phyloP scores from a whole-genome alignment of 2,113 vertebrate genomes.

The Chroicocephalus ridibundus region DNA sequence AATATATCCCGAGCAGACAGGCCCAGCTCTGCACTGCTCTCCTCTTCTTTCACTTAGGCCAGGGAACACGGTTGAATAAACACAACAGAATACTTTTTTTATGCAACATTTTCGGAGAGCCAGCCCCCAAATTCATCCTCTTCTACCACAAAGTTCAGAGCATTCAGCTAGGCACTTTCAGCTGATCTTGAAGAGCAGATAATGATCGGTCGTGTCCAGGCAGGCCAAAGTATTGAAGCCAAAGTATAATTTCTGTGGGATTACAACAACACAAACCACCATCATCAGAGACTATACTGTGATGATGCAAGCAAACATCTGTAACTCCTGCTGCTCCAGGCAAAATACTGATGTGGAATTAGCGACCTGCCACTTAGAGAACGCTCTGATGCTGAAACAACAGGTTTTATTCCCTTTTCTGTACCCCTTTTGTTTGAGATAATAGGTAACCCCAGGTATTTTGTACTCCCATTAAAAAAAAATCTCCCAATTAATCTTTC shows the following conservation, averaged over 20 bases:
- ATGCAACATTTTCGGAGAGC: not conserved
- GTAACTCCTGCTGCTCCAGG: conserved; percentile 44
- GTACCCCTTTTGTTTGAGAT: not conserved
- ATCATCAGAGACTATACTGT: not conserved
- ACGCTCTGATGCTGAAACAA: not conserved
- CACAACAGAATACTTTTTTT: not conserved
- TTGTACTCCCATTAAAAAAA: not conserved
- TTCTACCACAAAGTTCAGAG: not conserved
- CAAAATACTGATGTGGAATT: not conserved
- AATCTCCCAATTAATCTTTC: not conserved
- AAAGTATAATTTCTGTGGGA: conserved; percentile 41
- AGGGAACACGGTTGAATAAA: not conserved
- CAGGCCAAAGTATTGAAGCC: conserved; percentile 5
- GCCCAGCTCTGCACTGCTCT: not conserved
- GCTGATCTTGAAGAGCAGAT: conserved; percentile 33
- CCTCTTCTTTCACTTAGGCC: not conserved
- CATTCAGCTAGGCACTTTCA: not conserved
- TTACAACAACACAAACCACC: conserved; percentile 33
- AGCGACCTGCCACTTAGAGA: not conserved
- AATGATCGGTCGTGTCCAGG: conserved; percentile 20
- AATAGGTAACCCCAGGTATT: not conserved
- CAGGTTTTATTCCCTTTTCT: not conserved
- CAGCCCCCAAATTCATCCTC: not conserved
- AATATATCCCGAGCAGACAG: not conserved
- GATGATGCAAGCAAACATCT: conserved; percentile 41